A percentile compares a stretch with the other conserved stretches of the same genome.
These are phyloP conservation scores for Percopsis transmontana DNA, from an alignment of 2,113 vertebrate genomes.

Conservation along the genomic window DNA sequence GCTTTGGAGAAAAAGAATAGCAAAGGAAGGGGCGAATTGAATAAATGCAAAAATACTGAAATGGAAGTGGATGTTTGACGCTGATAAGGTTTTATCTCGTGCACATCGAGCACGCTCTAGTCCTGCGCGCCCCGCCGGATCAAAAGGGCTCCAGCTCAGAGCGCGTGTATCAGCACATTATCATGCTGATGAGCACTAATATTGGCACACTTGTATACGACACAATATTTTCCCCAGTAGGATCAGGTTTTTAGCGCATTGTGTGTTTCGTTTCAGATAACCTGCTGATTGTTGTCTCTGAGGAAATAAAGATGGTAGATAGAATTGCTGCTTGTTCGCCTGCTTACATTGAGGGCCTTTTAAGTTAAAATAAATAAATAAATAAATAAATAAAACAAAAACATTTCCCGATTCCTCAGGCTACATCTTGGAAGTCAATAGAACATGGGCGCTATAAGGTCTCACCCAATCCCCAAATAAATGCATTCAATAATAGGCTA, in stretches of 20 bases:
- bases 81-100: conserved; percentile 72
- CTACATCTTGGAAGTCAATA: no score
- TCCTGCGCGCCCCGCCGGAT: conserved; percentile 62
- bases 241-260: conserved; percentile 24
- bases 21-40: conserved; percentile 66
- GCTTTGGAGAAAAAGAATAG: conserved; percentile 22
- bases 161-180: conserved; percentile 71
- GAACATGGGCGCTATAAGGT: no score
- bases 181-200: conserved; percentile 78
- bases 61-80: conserved; percentile 74
- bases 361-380: no score
- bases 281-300: not conserved
- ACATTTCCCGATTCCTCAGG: not conserved
- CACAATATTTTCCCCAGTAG: conserved; percentile 3
- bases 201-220: conserved; percentile 48
- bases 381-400: no score
- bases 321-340: no score
- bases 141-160: conserved; percentile 72
- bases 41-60: conserved; percentile 74
- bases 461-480: no score
- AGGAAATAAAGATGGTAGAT: not conserved
- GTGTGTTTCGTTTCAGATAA: conserved; percentile 23
- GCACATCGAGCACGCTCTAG: conserved; percentile 46
- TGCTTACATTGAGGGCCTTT: no score
- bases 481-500: no score